A percentile compares a stretch with the other conserved stretches of the same genome.
Evolutionary conservation across 35 echinoderm and acorn worm species (phyloP).

Genomic region (Chiridota heheva): DNA sequence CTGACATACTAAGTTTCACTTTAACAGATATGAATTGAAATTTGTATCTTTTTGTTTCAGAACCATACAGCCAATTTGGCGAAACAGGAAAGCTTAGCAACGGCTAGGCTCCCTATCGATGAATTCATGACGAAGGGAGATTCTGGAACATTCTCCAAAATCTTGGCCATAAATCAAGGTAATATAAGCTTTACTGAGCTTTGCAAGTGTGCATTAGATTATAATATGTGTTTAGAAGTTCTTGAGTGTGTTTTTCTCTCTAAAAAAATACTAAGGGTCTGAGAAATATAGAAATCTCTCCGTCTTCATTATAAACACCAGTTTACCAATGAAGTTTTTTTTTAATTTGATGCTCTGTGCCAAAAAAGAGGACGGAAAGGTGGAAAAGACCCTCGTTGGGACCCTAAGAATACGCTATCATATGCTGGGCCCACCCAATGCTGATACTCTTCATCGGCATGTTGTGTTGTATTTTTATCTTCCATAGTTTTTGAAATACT

Average conservation of each 20-base stretch:
- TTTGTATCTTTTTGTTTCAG: neutral
- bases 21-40: too few relatives aligned
- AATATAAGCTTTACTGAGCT: neutral
- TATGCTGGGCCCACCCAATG: neutral
- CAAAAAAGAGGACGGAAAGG: neutral
- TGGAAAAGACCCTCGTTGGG: neutral
- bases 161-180: constrained; percentile 63
- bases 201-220: neutral
- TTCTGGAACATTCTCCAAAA: constrained; percentile 24
- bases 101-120: constrained; percentile 53
- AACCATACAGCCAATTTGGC: constrained; percentile 38
- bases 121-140: constrained; percentile 18
- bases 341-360: neutral
- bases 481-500: constrained; percentile 55
- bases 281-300: neutral
- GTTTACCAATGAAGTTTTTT: neutral
- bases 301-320: neutral
- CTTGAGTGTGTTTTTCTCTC: neutral
- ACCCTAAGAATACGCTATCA: neutral
- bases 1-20: too few relatives aligned
- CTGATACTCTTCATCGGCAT: neutral
- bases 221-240: neutral
- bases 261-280: neutral
- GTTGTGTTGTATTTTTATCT: neutral
- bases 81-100: constrained; percentile 7